Conservation (phyloP, 2,888 invertebrate species). For the Noctua fimbriata region DNA sequence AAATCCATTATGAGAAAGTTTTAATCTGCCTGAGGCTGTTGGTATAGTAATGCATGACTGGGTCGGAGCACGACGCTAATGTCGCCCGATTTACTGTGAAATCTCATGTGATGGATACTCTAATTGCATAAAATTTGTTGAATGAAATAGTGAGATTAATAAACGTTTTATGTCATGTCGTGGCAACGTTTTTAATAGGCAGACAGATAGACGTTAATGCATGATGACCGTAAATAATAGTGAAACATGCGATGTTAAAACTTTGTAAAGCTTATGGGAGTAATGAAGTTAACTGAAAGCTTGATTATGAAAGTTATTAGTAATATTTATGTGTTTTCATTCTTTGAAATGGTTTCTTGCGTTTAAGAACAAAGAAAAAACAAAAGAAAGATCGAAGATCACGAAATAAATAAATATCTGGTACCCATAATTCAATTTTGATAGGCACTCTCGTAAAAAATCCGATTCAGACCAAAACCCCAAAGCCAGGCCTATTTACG, state of each 20-base stretch:
- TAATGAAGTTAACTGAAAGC: constrained; percentile 3
- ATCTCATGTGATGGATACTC: constrained; percentile 64
- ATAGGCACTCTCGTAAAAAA: background rate
- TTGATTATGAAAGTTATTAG: constrained; percentile 14
- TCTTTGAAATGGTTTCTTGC: background rate
- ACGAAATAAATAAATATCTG: background rate
- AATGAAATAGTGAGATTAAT: constrained; percentile 55
- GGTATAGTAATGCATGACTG: constrained; percentile 60
- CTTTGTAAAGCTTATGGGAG: constrained; percentile 32
- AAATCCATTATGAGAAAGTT: constrained; percentile 75
- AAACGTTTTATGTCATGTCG: constrained; percentile 49
- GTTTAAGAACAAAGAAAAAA: background rate
- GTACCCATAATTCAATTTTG: background rate
- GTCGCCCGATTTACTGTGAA: constrained; percentile 69
- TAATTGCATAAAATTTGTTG: constrained; percentile 52
- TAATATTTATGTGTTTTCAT: background rate
- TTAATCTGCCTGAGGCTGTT: constrained; percentile 68
- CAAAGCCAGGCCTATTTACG: background rate
- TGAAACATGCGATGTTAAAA: constrained; percentile 52
- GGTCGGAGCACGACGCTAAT: constrained; percentile 67
- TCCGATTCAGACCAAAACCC: constrained; percentile 3
- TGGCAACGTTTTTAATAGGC: constrained; percentile 53
- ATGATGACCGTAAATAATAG: constrained; percentile 44
- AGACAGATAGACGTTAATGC: constrained; percentile 49
- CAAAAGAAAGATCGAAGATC: no score